Conservation (phyloP, 2,797 vertebrate species). For the Rhabdophis nuchalis region DNA sequence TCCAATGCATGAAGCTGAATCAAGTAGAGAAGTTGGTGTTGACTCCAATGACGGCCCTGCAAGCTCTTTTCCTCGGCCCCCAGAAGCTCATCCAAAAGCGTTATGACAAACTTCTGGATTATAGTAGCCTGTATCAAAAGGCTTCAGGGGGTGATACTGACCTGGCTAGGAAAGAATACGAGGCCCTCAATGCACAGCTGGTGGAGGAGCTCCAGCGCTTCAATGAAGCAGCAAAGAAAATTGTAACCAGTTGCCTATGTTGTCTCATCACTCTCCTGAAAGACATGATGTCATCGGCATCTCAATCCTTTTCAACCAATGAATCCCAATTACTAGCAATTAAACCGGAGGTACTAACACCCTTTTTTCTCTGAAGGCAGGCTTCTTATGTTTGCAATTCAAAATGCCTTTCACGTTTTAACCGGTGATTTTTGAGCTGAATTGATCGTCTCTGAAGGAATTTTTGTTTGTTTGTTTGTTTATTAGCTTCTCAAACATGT, state of each 20-base stretch:
- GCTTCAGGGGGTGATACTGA: constrained; percentile 78
- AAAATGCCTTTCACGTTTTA: neutral
- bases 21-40: constrained; percentile 80
- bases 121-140: constrained; percentile 82
- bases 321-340: constrained; percentile 79
- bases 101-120: constrained; percentile 94
- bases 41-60: constrained; percentile 80
- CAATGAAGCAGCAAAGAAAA: constrained; percentile 78
- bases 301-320: constrained; percentile 64
- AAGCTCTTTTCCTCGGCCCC: constrained; percentile 85
- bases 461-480: neutral
- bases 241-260: constrained; percentile 82
- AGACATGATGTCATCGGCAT: constrained; percentile 70
- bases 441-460: neutral
- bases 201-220: constrained; percentile 91
- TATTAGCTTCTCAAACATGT: too few relatives aligned
- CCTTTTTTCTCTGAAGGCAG: neutral
- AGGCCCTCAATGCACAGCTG: constrained; percentile 89
- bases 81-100: constrained; percentile 98
- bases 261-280: constrained; percentile 76
- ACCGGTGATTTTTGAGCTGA: neutral
- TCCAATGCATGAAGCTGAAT: constrained; percentile 68
- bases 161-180: constrained; percentile 84
- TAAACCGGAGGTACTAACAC: neutral
- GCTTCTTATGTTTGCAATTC: neutral